phyloP scores from a whole-genome alignment of 2,797 vertebrate genomes.

The Mus minutoides region DNA sequence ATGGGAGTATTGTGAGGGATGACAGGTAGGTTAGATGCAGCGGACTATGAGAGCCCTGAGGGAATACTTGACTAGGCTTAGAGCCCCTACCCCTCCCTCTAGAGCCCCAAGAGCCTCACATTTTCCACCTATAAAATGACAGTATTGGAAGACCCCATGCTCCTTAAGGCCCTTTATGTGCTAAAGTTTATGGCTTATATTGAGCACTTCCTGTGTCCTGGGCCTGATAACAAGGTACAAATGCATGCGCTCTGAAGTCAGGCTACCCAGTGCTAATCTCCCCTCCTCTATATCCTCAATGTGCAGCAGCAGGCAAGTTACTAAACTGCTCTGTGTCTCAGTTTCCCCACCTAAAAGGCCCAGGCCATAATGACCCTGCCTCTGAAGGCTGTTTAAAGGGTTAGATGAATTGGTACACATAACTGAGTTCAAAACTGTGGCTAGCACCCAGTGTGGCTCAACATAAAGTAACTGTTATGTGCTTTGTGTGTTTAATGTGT shows the following conservation, averaged over 20 bases:
- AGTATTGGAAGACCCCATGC: neutral
- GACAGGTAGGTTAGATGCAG: neutral
- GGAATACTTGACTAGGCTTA: neutral
- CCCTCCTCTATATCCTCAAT: neutral
- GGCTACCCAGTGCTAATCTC: neutral
- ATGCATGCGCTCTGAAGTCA: neutral
- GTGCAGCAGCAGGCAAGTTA: neutral
- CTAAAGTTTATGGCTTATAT: neutral
- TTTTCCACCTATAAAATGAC: neutral
- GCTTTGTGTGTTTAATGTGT: neutral
- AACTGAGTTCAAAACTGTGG: neutral
- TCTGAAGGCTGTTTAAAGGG: neutral
- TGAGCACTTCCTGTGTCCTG: neutral
- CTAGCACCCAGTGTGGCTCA: neutral
- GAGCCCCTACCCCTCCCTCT: neutral
- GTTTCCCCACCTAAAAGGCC: conserved; percentile 21
- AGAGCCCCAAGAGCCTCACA: neutral
- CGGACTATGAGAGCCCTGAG: neutral
- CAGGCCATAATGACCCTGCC: neutral
- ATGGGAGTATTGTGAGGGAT: neutral
- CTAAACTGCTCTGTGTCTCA: neutral
- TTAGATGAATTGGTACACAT: neutral
- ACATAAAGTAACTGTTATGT: neutral
- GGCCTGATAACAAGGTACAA: neutral
- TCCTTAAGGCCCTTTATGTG: neutral